Evolutionary conservation across 2,113 vertebrate species (phyloP).

Genomic region (Triplophysa dalaica): DNA sequence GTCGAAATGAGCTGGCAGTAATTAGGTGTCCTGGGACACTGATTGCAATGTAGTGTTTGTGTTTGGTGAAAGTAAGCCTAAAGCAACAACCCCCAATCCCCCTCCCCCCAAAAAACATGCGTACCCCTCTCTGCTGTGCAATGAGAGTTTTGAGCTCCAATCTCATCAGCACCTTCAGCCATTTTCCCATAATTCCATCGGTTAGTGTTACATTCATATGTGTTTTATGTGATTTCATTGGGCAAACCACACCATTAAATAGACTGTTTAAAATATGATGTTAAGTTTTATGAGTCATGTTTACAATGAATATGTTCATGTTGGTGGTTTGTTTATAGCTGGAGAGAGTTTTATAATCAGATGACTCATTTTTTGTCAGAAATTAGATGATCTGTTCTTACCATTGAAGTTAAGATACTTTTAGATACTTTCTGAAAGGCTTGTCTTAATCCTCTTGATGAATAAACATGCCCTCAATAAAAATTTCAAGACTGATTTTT

Average conservation of each 20-base stretch:
- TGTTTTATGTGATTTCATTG: not conserved
- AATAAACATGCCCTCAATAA: too few species aligned
- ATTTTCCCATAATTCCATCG: not conserved
- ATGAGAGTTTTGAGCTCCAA: not conserved
- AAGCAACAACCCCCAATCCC: not conserved
- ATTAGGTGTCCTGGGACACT: constrained; percentile 38
- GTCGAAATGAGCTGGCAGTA: constrained; percentile 37
- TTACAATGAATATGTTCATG: too few species aligned
- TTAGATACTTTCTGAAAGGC: too few species aligned
- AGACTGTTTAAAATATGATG: too few species aligned
- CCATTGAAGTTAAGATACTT: too few species aligned
- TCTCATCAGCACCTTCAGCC: not conserved
- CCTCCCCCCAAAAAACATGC: not conserved
- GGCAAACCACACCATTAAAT: too few species aligned
- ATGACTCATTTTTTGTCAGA: not conserved
- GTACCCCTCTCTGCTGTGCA: not conserved
- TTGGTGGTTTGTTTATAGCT: too few species aligned
- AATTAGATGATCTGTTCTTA: too few species aligned
- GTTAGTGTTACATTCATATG: not conserved
- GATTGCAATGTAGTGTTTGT: constrained; percentile 12
- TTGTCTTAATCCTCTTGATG: too few species aligned
- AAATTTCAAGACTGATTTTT: too few species aligned
- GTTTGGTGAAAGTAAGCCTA: constrained; percentile 26
- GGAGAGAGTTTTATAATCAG: not conserved
- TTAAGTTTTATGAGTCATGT: too few species aligned